These are phyloP conservation scores for Ptilonorhynchus violaceus DNA, from an alignment of 2,113 vertebrate species.

Conservation along the genomic window DNA sequence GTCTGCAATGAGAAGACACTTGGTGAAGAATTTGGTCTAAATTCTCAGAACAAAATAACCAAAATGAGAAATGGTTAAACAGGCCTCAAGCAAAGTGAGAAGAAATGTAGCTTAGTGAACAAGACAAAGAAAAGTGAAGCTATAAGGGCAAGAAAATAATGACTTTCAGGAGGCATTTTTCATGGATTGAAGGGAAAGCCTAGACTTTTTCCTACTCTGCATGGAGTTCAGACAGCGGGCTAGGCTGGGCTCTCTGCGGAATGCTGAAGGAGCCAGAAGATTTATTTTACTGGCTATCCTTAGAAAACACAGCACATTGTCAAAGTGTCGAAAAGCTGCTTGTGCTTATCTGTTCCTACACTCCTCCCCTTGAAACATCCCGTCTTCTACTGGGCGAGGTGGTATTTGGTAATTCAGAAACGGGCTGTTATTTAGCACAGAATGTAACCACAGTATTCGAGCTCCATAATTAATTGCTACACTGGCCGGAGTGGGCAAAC, in stretches of 20 bases:
- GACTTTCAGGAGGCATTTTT: background rate
- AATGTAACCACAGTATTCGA: background rate
- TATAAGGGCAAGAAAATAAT: background rate
- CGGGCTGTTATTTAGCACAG: background rate
- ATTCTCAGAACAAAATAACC: background rate
- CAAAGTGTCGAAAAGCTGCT: background rate
- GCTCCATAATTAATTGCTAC: background rate
- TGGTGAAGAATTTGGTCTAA: background rate
- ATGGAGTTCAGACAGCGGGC: background rate
- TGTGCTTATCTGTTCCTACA: background rate
- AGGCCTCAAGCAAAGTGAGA: background rate
- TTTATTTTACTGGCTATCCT: background rate
- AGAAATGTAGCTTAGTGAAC: background rate
- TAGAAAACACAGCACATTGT: background rate
- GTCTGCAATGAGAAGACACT: background rate
- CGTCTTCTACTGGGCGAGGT: background rate
- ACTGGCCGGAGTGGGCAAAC: fast-evolving
- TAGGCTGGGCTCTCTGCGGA: background rate
- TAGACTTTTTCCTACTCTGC: background rate
- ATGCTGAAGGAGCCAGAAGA: background rate
- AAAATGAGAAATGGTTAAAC: background rate
- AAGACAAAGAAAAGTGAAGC: background rate
- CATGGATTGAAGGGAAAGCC: background rate
- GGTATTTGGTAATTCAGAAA: background rate
- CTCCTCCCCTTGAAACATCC: constrained; percentile 2